Evolutionary conservation across 2,888 invertebrate species (phyloP).

Genomic region (Microctonus brassicae): DNA sequence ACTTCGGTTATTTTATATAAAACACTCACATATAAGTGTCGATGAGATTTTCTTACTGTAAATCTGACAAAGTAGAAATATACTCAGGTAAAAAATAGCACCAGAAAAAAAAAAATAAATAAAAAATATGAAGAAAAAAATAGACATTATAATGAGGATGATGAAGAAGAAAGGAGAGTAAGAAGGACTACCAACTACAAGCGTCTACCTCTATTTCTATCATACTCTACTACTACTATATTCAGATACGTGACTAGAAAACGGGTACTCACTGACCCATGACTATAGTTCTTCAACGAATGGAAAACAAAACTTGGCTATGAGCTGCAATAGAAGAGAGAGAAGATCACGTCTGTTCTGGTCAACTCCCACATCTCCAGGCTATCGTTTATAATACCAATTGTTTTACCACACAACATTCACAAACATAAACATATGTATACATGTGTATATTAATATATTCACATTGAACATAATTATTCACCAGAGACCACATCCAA

Average conservation of each 20-base stretch:
- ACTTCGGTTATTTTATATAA: neutral
- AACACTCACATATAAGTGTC: neutral
- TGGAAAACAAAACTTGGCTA: conserved; percentile 25
- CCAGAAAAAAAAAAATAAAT: neutral
- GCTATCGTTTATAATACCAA: conserved; percentile 39
- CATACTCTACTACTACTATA: conserved; percentile 39
- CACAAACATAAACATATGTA: neutral
- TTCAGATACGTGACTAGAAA: conserved; percentile 66
- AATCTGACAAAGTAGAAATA: conserved; percentile 12
- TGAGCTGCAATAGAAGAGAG: conserved; percentile 34
- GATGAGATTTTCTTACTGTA: conserved; percentile 11
- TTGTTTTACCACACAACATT: conserved; percentile 34
- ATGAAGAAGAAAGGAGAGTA: neutral
- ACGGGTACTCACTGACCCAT: conserved; percentile 67
- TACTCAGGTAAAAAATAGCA: conserved; percentile 5
- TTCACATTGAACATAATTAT: conserved; percentile 10
- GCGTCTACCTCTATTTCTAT: too few species aligned
- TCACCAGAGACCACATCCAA: conserved; percentile 13
- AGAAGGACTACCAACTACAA: too few species aligned
- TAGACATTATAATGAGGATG: neutral
- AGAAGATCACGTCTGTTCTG: conserved; percentile 56
- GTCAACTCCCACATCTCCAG: conserved; percentile 56
- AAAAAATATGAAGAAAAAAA: neutral
- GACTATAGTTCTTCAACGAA: conserved; percentile 55
- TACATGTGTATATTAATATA: conserved; percentile 22